These are phyloP conservation scores for Mylabris sibirica DNA, from an alignment of 2,888 invertebrate genomes.

Conservation along the genomic window DNA sequence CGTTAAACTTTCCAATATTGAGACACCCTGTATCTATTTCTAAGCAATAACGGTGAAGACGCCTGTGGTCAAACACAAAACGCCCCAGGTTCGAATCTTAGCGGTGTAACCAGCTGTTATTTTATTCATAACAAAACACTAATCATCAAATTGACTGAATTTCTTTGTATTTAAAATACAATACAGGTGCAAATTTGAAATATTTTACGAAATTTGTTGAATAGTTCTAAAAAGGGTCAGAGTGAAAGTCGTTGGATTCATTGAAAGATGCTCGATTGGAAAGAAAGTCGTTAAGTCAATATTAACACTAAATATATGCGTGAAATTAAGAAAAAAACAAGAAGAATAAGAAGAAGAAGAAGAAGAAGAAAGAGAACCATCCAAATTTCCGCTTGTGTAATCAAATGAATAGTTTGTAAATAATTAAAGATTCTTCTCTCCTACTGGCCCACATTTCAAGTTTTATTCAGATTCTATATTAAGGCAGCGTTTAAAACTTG, in stretches of 20 bases:
- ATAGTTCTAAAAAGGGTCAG: neutral
- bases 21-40: no score
- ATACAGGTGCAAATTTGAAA: no score
- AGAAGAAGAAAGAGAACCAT: neutral
- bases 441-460: constrained; percentile 2
- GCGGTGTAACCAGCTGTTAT: no score
- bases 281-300: neutral
- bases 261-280: neutral
- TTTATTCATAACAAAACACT: no score
- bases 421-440: neutral
- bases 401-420: neutral
- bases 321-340: neutral
- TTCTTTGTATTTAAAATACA: neutral
- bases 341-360: neutral
- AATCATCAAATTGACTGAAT: neutral
- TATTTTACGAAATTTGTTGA: neutral
- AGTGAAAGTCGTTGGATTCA: neutral
- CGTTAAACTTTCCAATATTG: no score
- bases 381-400: neutral
- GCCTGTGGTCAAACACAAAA: no score
- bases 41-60: no score
- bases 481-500: neutral
- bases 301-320: neutral
- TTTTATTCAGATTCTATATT: neutral
- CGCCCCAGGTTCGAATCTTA: no score